A percentile compares a stretch with the other conserved stretches of the same genome.
phyloP scores from a whole-genome alignment of 2,888 invertebrate species.

The Lochmaea crataegi region DNA sequence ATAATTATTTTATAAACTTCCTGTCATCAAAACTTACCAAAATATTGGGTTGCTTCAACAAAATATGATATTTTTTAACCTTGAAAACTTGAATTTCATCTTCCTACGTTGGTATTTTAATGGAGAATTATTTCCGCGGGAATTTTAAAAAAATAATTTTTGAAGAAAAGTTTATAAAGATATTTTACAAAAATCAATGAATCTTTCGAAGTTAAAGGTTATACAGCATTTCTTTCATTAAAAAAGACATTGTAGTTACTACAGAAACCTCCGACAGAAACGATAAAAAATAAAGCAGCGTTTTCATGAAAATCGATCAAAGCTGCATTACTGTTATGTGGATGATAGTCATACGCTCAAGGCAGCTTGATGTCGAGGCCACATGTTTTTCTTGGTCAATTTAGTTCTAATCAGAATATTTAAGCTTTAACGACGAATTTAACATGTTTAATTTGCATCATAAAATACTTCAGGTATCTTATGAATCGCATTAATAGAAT shows the following conservation, averaged over 20 bases:
- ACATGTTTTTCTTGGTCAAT: too few relatives aligned
- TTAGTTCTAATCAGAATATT: too few relatives aligned
- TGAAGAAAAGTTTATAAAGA: slow-evolving; percentile 7
- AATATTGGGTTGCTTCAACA: slow-evolving; percentile 43
- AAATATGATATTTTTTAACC: slow-evolving; percentile 43
- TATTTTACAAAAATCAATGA: slow-evolving; percentile 26
- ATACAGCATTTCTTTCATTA: slow-evolving; percentile 29
- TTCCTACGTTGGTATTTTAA: slow-evolving; percentile 27
- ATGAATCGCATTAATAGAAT: too few relatives aligned
- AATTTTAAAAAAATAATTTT: slow-evolving; percentile 26
- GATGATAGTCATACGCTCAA: too few relatives aligned
- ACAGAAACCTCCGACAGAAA: slow-evolving; percentile 17
- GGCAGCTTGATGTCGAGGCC: too few relatives aligned
- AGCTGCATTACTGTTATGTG: too few relatives aligned
- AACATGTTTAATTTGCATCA: too few relatives aligned
- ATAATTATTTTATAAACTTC: slow-evolving; percentile 23
- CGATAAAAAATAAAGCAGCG: neutral
- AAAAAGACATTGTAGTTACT: slow-evolving; percentile 8
- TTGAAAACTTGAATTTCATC: slow-evolving; percentile 44
- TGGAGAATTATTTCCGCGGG: slow-evolving; percentile 30
- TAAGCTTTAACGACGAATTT: too few relatives aligned
- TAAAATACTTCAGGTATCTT: too few relatives aligned
- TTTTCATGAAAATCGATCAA: too few relatives aligned
- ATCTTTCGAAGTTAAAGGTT: slow-evolving; percentile 34
- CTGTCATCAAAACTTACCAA: slow-evolving; percentile 42